phyloP scores from a whole-genome alignment of 2,113 vertebrate species.

The Paramormyrops kingsleyae region DNA sequence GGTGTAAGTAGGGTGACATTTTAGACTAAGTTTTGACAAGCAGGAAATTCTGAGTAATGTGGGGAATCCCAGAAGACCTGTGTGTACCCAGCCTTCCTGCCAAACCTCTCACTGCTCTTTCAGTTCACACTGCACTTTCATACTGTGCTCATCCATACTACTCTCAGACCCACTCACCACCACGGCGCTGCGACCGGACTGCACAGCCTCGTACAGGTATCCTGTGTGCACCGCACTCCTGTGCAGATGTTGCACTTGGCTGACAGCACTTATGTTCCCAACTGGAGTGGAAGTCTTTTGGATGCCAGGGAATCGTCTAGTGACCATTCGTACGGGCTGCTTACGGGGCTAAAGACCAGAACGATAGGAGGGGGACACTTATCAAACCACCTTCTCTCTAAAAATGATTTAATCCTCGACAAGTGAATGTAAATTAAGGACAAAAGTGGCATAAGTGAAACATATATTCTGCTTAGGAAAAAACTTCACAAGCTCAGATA shows the following conservation, averaged over 20 bases:
- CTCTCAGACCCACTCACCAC: conserved; percentile 57
- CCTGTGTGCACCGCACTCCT: conserved; percentile 26
- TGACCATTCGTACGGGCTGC: conserved; percentile 34
- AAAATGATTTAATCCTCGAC: neutral
- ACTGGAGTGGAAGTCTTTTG: conserved; percentile 12
- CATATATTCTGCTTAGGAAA: neutral
- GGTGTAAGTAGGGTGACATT: neutral
- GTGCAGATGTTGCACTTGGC: conserved; percentile 16
- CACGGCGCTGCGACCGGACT: conserved; percentile 61
- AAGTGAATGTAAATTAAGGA: neutral
- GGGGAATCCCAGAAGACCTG: neutral
- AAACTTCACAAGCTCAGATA: neutral
- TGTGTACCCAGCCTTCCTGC: neutral
- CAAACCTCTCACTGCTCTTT: neutral
- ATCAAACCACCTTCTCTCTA: conserved; percentile 3
- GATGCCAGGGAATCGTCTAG: conserved; percentile 26
- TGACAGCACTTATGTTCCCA: conserved; percentile 17
- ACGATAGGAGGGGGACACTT: conserved; percentile 23
- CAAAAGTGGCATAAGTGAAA: neutral
- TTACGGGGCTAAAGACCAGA: conserved; percentile 48
- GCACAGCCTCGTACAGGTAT: conserved; percentile 70
- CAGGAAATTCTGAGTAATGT: neutral
- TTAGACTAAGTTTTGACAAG: neutral
- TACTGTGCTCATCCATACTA: conserved; percentile 27
- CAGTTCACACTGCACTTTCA: neutral